Percentiles rank a stretch among this genome's conserved stretches.
phyloP scores from a whole-genome alignment of 2,888 invertebrate genomes.

The Apodemia hepburni region DNA sequence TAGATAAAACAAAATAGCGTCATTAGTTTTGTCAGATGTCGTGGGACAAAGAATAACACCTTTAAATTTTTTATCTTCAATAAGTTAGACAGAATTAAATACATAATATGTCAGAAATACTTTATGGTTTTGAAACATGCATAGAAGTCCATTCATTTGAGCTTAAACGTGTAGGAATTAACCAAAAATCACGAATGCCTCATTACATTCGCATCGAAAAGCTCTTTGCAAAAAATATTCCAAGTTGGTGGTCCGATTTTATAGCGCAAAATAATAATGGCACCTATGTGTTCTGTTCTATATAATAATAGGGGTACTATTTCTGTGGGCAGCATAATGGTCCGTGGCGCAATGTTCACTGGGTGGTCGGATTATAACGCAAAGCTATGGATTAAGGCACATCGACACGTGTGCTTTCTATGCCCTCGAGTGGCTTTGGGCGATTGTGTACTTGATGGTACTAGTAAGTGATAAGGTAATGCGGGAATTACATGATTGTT shows the following conservation, averaged over 20 bases:
- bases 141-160: conserved; percentile 5
- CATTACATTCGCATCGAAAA: conserved; percentile 62
- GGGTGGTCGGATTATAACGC: conserved; percentile 74
- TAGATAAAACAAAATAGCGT: too few relatives aligned
- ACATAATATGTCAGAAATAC: conserved; percentile 3
- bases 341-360: conserved; percentile 44
- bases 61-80: too few relatives aligned
- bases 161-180: conserved; percentile 39
- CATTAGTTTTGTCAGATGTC: too few relatives aligned
- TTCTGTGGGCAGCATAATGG: conserved; percentile 64
- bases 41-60: too few relatives aligned
- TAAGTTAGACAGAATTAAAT: neutral
- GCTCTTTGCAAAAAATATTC: conserved; percentile 46
- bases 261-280: conserved; percentile 69
- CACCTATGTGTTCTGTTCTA: conserved; percentile 64
- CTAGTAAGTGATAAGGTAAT: conserved; percentile 41
- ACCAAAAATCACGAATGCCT: conserved; percentile 71
- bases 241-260: conserved; percentile 70
- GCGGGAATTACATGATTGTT: conserved; percentile 29
- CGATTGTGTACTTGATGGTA: conserved; percentile 49
- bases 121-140: conserved; percentile 11
- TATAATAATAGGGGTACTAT: conserved; percentile 69
- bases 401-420: conserved; percentile 72
- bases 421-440: conserved; percentile 64
- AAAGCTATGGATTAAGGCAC: conserved; percentile 68